Evolutionary conservation across 2,113 vertebrate genomes (phyloP), one percentile per base, ranked within the genome.

Genomic region (Myocastor coypus): DNA sequence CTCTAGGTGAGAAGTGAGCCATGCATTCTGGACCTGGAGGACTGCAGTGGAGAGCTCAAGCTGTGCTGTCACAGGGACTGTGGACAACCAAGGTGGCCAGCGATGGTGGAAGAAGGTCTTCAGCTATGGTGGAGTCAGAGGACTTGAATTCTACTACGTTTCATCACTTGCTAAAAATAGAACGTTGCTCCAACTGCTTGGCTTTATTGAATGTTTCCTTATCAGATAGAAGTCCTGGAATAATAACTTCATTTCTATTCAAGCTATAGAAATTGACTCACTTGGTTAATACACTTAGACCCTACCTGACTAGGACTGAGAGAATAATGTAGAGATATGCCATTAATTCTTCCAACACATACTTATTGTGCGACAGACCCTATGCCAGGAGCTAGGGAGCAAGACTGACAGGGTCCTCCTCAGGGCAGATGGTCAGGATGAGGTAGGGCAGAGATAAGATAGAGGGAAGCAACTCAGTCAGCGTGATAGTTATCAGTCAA

Each of bases 161-260:
- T 81, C 40, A 42, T 68, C 5, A 24, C 11, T 91, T 55, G 22
- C 13, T 85, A 46, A 82, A 81, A 69, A 37, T 24, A 83, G 87
- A 88, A 52, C 1, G 40, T 55, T 77, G 26, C 26, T 22, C 19
- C 96, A 95, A 63, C 68, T 28, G 34, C 61, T 66, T 94, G 46
- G 32, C 68, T 63, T 84, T 63, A 5, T 81, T 87, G 16, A 92
- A 86, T 28, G 73, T 13, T n/a, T 89, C 63, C 9, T 2, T 75
- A 91, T 37, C 63, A 75, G 64, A 50, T 86, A 52, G 57, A 86
- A 90, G 73, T 42, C 88, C 20, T 46, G 40, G 28, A 52, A 93
- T 66, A 61, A 83, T 69, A 68, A 42, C 82, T 50, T 91, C 7
- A 64, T 80, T 87, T 95, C 73, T 69, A 64, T 91, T 64, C 55